Percentiles rank a stretch among this genome's conserved stretches.
Evolutionary conservation across 2,888 invertebrate genomes (phyloP).

Genomic region (Orgyia antiqua): DNA sequence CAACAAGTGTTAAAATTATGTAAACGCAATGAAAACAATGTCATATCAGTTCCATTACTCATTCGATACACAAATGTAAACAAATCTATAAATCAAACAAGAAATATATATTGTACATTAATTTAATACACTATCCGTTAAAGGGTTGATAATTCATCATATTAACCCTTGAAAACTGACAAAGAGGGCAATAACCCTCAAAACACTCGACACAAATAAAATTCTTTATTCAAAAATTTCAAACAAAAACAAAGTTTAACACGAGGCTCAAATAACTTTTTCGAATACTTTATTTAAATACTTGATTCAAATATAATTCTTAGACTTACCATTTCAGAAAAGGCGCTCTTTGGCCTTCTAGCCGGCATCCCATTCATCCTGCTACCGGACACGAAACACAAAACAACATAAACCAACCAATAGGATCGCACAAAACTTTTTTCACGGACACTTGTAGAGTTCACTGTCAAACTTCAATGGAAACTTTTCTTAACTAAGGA

Average conservation of each 20-base stretch:
- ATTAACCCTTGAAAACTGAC: too few species aligned
- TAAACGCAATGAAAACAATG: conserved; percentile 12
- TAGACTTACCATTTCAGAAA: conserved; percentile 65
- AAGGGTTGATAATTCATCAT: too few species aligned
- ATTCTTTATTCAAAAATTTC: too few species aligned
- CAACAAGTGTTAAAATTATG: conserved; percentile 8
- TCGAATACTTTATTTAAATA: conserved; percentile 3
- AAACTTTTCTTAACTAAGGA: conserved; percentile 23
- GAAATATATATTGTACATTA: conserved; percentile 26
- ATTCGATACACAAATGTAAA: conserved; percentile 22
- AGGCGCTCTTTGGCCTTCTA: conserved; percentile 68
- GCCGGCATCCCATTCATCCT: conserved; percentile 72
- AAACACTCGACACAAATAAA: too few species aligned
- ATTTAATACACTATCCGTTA: too few species aligned
- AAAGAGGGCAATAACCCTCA: too few species aligned
- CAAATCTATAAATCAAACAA: conserved; percentile 33
- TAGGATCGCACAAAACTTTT: conserved; percentile 58
- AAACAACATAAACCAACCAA: conserved; percentile 54
- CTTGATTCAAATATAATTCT: neutral
- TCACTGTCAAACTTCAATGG: conserved; percentile 50
- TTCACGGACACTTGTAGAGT: conserved; percentile 69
- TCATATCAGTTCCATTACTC: neutral
- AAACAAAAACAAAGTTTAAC: too few species aligned
- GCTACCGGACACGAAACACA: conserved; percentile 41
- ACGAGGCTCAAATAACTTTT: neutral